Conservation (phyloP, 2,797 vertebrate species). For the Sebastes trivittatus region DNA sequence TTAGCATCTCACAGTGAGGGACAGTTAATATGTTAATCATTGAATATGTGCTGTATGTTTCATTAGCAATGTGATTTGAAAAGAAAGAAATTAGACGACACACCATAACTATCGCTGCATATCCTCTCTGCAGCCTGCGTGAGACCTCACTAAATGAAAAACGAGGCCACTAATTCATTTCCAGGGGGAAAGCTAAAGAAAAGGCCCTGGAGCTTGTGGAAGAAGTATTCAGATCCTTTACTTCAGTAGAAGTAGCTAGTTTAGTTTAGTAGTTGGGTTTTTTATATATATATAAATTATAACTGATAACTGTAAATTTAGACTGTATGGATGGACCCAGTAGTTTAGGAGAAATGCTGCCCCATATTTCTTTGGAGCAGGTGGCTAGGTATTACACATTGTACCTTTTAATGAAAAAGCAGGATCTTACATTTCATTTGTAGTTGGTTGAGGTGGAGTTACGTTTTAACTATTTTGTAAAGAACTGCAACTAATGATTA, state of each 20-base stretch:
- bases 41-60: background rate
- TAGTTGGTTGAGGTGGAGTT: too few species aligned
- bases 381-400: too few species aligned
- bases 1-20: background rate
- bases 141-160: background rate
- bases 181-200: constrained; percentile 3
- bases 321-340: too few species aligned
- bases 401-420: too few species aligned
- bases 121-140: background rate
- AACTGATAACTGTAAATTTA: too few species aligned
- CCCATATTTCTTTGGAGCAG: too few species aligned
- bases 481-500: too few species aligned
- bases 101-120: background rate
- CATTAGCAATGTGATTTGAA: background rate
- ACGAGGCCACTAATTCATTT: constrained; percentile 10
- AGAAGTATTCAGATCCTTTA: background rate
- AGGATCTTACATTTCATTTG: too few species aligned
- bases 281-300: too few species aligned
- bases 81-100: background rate
- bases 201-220: background rate
- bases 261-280: too few species aligned
- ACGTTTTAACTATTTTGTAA: too few species aligned
- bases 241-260: background rate
- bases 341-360: too few species aligned
- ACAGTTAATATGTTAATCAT: constrained; percentile 4